Percentiles rank a stretch among this genome's conserved stretches.
Evolutionary conservation across 2,797 vertebrate species (phyloP).

Genomic region (Gila robusta): DNA sequence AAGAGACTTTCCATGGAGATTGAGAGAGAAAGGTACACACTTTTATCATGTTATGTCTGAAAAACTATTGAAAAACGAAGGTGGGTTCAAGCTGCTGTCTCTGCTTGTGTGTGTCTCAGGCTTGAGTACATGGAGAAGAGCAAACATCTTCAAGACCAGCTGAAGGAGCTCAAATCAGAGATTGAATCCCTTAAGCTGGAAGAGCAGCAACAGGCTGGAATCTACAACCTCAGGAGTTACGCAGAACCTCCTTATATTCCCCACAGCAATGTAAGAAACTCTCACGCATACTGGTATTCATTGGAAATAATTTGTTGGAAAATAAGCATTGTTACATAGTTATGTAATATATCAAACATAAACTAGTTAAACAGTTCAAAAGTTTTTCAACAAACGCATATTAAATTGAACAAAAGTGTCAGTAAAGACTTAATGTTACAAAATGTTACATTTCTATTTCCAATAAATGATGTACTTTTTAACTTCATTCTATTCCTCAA

Average conservation of each 20-base stretch:
- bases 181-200: slow-evolving; percentile 91
- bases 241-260: slow-evolving; percentile 80
- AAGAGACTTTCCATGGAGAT: slow-evolving; percentile 95
- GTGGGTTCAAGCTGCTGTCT: not conserved
- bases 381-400: not conserved
- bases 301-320: not conserved
- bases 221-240: slow-evolving; percentile 78
- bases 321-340: not conserved
- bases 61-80: not conserved
- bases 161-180: slow-evolving; percentile 92
- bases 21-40: slow-evolving; percentile 87
- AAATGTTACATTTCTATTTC: not conserved
- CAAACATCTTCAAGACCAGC: slow-evolving; percentile 90
- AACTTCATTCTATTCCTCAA: not conserved
- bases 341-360: not conserved
- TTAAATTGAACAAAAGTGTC: not conserved
- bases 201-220: slow-evolving; percentile 83
- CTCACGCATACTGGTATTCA: not conserved
- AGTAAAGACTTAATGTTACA: not conserved
- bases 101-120: slow-evolving; percentile 65
- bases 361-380: not conserved
- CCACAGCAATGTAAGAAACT: slow-evolving; percentile 81
- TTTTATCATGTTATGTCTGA: not conserved
- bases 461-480: not conserved
- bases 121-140: slow-evolving; percentile 95